Percentiles rank a stretch among this genome's conserved stretches.
These are phyloP conservation scores for Syngnathoides biaculeatus DNA, from an alignment of 2,113 vertebrate genomes.

Conservation along the genomic window DNA sequence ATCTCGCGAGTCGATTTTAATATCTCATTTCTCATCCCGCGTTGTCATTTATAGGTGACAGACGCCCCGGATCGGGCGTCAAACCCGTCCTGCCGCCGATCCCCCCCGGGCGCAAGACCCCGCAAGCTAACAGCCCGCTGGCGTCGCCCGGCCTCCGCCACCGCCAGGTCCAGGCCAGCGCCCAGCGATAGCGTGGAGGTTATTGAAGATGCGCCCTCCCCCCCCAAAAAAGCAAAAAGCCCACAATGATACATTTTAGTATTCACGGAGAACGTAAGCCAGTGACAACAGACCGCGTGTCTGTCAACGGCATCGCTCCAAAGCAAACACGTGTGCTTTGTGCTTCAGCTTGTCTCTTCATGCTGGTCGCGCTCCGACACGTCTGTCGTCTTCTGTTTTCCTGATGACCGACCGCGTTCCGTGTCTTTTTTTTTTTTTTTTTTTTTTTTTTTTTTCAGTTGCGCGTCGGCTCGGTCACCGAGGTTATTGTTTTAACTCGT, in stretches of 20 bases:
- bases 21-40: background rate
- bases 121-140: slow-evolving; percentile 22
- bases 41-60: slow-evolving; percentile 1
- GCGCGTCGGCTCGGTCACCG: background rate
- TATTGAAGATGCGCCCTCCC: background rate
- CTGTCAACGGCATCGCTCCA: background rate
- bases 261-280: too few relatives aligned
- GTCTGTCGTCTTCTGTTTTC: slow-evolving; percentile 13
- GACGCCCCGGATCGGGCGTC: slow-evolving; percentile 64
- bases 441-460: too few relatives aligned
- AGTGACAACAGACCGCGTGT: background rate
- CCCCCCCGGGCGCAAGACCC: slow-evolving; percentile 66
- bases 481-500: background rate
- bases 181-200: slow-evolving; percentile 2
- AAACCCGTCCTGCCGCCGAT: slow-evolving; percentile 83
- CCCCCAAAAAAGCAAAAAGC: too few relatives aligned
- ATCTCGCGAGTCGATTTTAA: background rate
- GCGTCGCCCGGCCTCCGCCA: slow-evolving; percentile 14
- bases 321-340: slow-evolving; percentile 16
- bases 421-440: too few relatives aligned
- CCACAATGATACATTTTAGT: too few relatives aligned
- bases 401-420: background rate
- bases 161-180: background rate
- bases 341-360: slow-evolving; percentile 15
- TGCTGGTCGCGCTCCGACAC: slow-evolving; percentile 17